Conservation (phyloP, 2,113 vertebrate genomes). For the Limanda limanda region DNA sequence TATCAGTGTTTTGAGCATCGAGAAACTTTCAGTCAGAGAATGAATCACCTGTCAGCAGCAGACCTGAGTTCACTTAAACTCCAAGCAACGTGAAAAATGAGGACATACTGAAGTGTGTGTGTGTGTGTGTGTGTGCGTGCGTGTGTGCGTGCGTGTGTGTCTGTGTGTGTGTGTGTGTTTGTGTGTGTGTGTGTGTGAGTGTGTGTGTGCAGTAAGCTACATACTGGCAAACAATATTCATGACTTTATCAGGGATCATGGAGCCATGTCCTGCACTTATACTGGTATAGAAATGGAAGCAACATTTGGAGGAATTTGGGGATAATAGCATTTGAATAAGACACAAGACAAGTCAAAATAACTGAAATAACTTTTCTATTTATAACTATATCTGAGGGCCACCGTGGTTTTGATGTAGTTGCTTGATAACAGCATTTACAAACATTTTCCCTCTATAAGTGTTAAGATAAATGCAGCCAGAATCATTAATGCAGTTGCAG, state of each 20-base stretch:
- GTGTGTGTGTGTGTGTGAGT: neutral
- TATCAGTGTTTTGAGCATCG: constrained; percentile 11
- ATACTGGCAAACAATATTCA: neutral
- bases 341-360: neutral
- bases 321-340: neutral
- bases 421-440: neutral
- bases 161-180: neutral
- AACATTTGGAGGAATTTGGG: neutral
- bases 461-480: neutral
- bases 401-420: neutral
- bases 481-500: neutral
- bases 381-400: neutral
- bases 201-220: neutral
- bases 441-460: neutral
- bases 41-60: constrained; percentile 34
- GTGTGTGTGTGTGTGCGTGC: neutral
- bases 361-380: neutral
- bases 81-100: too few relatives aligned
- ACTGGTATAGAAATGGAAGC: neutral
- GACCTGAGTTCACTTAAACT: constrained; percentile 7
- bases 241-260: neutral
- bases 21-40: constrained; percentile 20
- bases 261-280: neutral
- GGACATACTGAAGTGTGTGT: neutral
- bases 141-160: neutral